phyloP scores from a whole-genome alignment of 2,113 vertebrate genomes.

The Hippocampus mohnikei region DNA sequence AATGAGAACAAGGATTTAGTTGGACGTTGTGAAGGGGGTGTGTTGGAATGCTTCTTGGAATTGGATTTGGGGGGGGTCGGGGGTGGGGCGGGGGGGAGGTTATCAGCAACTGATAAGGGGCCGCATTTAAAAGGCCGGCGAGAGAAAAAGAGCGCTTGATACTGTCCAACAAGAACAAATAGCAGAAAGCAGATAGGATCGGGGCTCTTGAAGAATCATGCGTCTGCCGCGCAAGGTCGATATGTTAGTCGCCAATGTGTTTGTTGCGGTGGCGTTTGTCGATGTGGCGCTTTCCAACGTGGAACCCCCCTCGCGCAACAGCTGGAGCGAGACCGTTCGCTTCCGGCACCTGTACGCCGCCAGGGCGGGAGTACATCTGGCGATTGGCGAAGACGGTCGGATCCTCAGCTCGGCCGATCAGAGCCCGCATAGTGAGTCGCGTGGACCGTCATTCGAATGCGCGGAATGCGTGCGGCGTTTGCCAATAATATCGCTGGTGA shows the following conservation, averaged over 20 bases:
- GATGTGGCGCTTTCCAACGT: constrained; percentile 71
- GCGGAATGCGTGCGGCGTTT: background rate
- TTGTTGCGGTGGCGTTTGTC: constrained; percentile 45
- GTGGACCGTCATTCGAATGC: no score
- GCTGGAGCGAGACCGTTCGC: constrained; percentile 84
- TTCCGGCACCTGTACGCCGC: constrained; percentile 83
- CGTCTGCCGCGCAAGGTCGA: constrained; percentile 24
- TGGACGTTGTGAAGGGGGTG: constrained; percentile 65
- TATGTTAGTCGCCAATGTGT: constrained; percentile 54
- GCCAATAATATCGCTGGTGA: background rate
- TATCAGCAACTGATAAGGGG: constrained; percentile 77
- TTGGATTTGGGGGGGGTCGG: constrained; percentile 64
- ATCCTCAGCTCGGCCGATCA: constrained; percentile 77
- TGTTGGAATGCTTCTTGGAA: constrained; percentile 70
- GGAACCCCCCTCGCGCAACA: constrained; percentile 77
- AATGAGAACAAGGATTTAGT: constrained; percentile 36
- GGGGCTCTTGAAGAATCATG: constrained; percentile 35
- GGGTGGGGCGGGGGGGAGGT: constrained; percentile 70
- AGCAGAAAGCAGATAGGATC: background rate
- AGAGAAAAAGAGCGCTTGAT: constrained; percentile 24
- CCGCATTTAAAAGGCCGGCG: constrained; percentile 77
- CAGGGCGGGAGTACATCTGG: constrained; percentile 79
- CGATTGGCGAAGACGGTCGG: constrained; percentile 78
- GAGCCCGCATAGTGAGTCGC: constrained; percentile 80
- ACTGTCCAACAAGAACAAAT: background rate